phyloP scores from a whole-genome alignment of 30 jellyfish, hydroid and myxozoan genomes.

The Turritopsis rubra region DNA sequence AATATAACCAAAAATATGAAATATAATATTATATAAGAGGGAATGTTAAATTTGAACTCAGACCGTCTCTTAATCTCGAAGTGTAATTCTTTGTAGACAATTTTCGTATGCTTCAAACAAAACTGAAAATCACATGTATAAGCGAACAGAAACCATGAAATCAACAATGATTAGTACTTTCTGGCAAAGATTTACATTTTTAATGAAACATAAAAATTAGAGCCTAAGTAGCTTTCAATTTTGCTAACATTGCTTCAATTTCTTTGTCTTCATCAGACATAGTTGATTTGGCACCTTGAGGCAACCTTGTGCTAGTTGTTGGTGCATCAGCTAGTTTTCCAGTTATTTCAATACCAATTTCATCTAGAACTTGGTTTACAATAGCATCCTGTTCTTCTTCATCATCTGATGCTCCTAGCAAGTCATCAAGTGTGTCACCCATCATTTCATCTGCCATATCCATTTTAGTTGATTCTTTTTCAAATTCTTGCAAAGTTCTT shows the following conservation, averaged over 20 bases:
- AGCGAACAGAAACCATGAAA: not conserved
- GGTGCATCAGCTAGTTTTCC: constrained; percentile 92
- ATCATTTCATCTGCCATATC: constrained; percentile 95
- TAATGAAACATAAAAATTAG: not conserved
- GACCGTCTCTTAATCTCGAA: too few relatives aligned
- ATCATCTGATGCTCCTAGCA: constrained; percentile 88
- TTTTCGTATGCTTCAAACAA: too few relatives aligned
- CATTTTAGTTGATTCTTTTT: constrained; percentile 88
- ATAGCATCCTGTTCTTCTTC: constrained; percentile 98
- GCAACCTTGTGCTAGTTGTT: constrained; percentile 40
- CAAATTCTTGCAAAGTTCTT: constrained; percentile 78
- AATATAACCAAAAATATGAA: too few relatives aligned
- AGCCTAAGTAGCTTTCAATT: constrained; percentile 53
- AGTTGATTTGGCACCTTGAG: constrained; percentile 47
- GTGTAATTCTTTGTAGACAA: too few relatives aligned
- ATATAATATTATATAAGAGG: too few relatives aligned
- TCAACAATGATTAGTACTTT: not conserved
- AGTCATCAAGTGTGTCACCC: constrained; percentile 74
- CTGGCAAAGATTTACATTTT: not conserved
- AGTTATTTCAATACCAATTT: constrained; percentile 91
- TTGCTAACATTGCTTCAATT: constrained; percentile 85
- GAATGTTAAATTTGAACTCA: too few relatives aligned
- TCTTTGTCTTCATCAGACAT: constrained; percentile 75
- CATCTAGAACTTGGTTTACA: constrained; percentile 91
- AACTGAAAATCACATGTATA: too few relatives aligned